phyloP scores from a whole-genome alignment of 2,797 vertebrate genomes.

The Enteromius argenteus region DNA sequence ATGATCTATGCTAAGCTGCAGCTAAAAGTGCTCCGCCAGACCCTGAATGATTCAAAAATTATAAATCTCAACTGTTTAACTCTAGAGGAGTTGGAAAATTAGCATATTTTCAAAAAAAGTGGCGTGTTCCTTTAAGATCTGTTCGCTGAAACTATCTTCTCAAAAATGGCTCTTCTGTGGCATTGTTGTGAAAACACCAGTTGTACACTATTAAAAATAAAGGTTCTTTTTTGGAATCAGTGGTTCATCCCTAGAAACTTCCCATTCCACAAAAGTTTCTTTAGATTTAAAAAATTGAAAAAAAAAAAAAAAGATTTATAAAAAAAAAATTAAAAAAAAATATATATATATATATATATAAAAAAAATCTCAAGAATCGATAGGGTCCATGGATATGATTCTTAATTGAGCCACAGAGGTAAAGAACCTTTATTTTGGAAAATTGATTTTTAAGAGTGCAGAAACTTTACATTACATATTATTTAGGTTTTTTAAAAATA shows the following conservation, averaged over 20 bases:
- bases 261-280: background rate
- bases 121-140: background rate
- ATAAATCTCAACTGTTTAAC: no score
- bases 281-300: background rate
- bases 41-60: no score
- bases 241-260: background rate
- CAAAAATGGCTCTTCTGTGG: background rate
- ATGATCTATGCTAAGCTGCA: no score
- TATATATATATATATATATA: no score
- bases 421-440: background rate
- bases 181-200: background rate
- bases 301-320: no score
- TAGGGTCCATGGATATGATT: no score
- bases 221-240: background rate
- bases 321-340: no score
- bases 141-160: background rate
- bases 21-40: no score
- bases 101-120: background rate
- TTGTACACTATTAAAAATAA: background rate
- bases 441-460: background rate
- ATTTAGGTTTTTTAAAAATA: background rate
- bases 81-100: no score
- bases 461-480: background rate
- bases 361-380: no score
- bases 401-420: no score